Base-by-base conservation (phyloP, 2,888 invertebrate genomes). In the Chymomyza fuscimana region DNA sequence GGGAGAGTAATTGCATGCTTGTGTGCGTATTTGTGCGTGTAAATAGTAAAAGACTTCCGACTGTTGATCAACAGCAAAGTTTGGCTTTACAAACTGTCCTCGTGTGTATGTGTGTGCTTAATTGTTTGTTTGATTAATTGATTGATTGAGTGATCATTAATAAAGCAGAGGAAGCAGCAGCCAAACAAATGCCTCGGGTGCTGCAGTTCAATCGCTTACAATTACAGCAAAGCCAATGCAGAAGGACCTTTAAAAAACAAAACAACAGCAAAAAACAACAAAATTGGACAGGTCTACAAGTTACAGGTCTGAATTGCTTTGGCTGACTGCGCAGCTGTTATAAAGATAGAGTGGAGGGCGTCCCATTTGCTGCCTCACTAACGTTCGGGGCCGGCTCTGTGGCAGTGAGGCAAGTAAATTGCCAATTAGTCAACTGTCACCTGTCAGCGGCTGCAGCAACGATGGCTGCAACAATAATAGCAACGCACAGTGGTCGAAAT, bases 371-470 rank as follows among this genome's bases (percentile, higher is more conserved):
- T 77, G 80, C 74, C 74, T 65, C 73, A 79, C 70, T 79, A 69
- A 56, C 68, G 76, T 46, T 46, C 12, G 12, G 40, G 25, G 78
- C 59, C 59, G 70, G 69, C 56, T 50, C 76, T 61, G 78, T 12
- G 15, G 22, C 58, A 65, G 65, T 74, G 58, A 56, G 68, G 73
- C 60, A 54, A 63, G 54, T 69, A 72, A 72, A 69, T 69, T 69
- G 78, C 74, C 80, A 80, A 83, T 83, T 83, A 85, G 83, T 83
- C 73, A 80, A 74, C 74, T 80, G 78, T 80, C 79, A 72, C 73
- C 70, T 74, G 71, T 77, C 75, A 74, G 63, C 72, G 67, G 58
- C 69, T 59, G 46, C 68, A 70, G 60, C 56, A 32, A 36, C 64
- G 56, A 32, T 63, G 36, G 22, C 50, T 46, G 36, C 16, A 36